Conservation (phyloP, 30 jellyfish, hydroid and myxozoan genomes). For the Cassiopea andromeda region DNA sequence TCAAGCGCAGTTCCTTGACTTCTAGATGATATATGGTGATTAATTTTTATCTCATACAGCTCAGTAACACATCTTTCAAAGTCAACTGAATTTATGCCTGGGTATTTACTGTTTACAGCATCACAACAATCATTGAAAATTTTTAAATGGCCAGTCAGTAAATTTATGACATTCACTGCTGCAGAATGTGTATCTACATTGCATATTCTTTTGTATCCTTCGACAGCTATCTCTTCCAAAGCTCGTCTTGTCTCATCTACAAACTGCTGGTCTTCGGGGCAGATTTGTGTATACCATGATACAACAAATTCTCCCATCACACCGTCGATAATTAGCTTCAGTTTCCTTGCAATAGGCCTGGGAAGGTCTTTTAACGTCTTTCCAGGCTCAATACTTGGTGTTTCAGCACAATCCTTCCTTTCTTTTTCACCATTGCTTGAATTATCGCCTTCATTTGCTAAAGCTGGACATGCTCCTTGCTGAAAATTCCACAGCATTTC, state of each 20-base stretch:
- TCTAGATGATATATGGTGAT: slow-evolving; percentile 75
- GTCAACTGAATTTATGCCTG: slow-evolving; percentile 79
- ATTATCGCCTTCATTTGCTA: neutral
- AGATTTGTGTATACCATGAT: slow-evolving; percentile 86
- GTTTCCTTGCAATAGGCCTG: slow-evolving; percentile 83
- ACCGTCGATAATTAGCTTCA: slow-evolving; percentile 71
- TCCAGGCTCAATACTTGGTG: neutral
- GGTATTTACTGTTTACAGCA: slow-evolving; percentile 87
- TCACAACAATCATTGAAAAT: slow-evolving; percentile 84
- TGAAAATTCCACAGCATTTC: slow-evolving; percentile 33
- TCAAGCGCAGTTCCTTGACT: slow-evolving; percentile 89
- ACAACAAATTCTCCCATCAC: slow-evolving; percentile 78
- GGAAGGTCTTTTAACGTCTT: slow-evolving; percentile 76
- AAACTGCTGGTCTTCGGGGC: slow-evolving; percentile 86
- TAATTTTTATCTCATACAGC: slow-evolving; percentile 82
- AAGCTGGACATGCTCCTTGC: neutral
- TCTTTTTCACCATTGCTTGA: neutral
- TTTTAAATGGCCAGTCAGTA: slow-evolving; percentile 79
- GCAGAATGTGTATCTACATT: slow-evolving; percentile 71
- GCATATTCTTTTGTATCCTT: slow-evolving; percentile 60
- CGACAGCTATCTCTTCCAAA: slow-evolving; percentile 71
- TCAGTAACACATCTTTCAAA: slow-evolving; percentile 83
- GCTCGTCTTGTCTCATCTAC: slow-evolving; percentile 73
- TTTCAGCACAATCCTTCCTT: neutral
- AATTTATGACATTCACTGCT: slow-evolving; percentile 64